A percentile compares a stretch with the other conserved stretches of the same genome.
Evolutionary conservation across 1,140 invertebrate genomes (phyloP).

Genomic region (Drepana arcuata): DNA sequence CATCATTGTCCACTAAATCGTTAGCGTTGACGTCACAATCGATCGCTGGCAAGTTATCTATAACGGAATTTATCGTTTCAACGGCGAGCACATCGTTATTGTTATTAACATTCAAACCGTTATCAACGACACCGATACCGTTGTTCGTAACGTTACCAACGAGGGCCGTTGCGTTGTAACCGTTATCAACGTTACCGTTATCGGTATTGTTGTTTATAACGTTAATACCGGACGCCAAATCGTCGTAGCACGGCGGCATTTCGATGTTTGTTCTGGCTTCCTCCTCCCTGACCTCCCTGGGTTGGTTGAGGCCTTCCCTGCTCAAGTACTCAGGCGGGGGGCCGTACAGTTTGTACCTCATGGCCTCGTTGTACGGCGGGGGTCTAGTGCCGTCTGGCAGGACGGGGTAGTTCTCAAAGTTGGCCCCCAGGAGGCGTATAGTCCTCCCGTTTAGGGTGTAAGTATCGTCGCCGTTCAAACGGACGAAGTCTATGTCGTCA

Average conservation of each 20-base stretch:
- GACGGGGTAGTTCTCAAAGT: conserved; percentile 49
- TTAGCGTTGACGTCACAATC: conserved; percentile 51
- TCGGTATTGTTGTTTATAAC: conserved; percentile 3
- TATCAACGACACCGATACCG: conserved; percentile 4
- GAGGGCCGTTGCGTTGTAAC: conserved; percentile 1
- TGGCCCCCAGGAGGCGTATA: conserved; percentile 48
- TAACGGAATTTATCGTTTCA: conserved; percentile 36
- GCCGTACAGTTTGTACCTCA: conserved; percentile 62
- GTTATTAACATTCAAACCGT: background rate
- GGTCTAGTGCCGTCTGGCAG: conserved; percentile 57
- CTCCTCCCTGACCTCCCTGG: conserved; percentile 20
- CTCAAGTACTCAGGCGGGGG: conserved; percentile 74
- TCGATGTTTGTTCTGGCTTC: conserved; percentile 46
- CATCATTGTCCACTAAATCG: conserved; percentile 15
- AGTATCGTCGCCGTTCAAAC: conserved; percentile 41
- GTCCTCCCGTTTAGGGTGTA: conserved; percentile 61
- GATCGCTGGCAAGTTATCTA: conserved; percentile 50
- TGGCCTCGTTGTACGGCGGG: conserved; percentile 73
- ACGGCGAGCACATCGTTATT: conserved; percentile 2
- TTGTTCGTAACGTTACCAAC: background rate
- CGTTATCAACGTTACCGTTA: conserved; percentile 5
- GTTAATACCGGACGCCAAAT: conserved; percentile 24
- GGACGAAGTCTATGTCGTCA: conserved; percentile 42
- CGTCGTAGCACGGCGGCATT: conserved; percentile 56
- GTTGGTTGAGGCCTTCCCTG: conserved; percentile 49